Evolutionary conservation across 2,797 vertebrate genomes (phyloP).

Genomic region (Rhinella marina): DNA sequence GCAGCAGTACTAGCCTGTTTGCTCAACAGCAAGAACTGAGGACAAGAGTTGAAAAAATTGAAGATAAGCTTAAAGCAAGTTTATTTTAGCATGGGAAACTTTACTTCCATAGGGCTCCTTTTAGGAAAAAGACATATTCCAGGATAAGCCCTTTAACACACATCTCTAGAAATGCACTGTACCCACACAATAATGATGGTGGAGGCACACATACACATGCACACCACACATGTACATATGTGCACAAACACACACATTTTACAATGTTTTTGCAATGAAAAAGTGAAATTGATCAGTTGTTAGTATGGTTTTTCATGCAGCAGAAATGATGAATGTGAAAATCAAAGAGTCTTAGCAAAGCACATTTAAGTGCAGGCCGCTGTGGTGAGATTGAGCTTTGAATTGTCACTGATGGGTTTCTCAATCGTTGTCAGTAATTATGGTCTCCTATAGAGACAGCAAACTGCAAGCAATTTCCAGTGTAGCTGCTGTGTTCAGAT

Average conservation of each 20-base stretch:
- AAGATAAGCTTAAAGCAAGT: too few species aligned
- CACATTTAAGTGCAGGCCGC: conserved; percentile 50
- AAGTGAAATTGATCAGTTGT: background rate
- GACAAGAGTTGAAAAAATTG: too few species aligned
- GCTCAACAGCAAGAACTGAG: too few species aligned
- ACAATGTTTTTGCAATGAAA: background rate
- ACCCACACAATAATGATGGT: too few species aligned
- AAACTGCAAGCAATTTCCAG: conserved; percentile 72
- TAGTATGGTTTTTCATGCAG: background rate
- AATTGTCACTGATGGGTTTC: conserved; percentile 71
- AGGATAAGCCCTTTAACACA: too few species aligned
- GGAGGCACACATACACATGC: too few species aligned
- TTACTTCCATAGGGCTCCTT: too few species aligned
- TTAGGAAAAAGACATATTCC: too few species aligned
- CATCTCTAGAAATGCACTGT: too few species aligned
- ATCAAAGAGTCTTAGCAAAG: conserved; percentile 65
- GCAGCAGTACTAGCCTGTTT: too few species aligned
- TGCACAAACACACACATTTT: background rate
- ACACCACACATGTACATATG: too few species aligned
- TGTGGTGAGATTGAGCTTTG: conserved; percentile 66
- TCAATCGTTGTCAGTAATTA: conserved; percentile 72
- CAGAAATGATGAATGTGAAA: conserved; percentile 60
- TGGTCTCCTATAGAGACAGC: conserved; percentile 69
- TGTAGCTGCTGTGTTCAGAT: conserved; percentile 71
- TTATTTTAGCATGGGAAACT: too few species aligned